Evolutionary conservation across 2,797 vertebrate species (phyloP), one percentile per base, ranked within the genome.

Genomic region (Macrochelys suwanniensis): DNA sequence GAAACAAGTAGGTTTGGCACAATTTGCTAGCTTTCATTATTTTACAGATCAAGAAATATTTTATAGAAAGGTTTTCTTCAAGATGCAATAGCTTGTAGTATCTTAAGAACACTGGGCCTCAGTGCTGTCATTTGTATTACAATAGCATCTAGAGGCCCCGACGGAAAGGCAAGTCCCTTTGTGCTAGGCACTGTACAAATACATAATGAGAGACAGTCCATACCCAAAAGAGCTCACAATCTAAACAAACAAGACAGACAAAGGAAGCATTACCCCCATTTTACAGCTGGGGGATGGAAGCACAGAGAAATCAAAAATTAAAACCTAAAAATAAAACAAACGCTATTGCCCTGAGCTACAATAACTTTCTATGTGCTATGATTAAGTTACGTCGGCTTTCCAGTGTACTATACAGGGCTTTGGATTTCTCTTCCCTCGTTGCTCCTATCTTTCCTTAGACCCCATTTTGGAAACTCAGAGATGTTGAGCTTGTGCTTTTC

Each of bases 81-180:
- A 71, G 78, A 56, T 57, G 95, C 89, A 97, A 94, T 11, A 90
- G 82, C 86, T 92, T 84, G 10, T 54, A 89, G 94, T 80, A 78
- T 71, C 87, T 12, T 84, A 47, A 77, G 82, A 45, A 45, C 0
- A 42, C 74, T 61, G 28, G 89, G 92, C 94, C 90, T 78, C 91
- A 78, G 51, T 83, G 92, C 91, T 0, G 0, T 0, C 42, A 28
- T 28, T 47, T 76, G 45, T 47, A 77, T 77, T 26, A 42, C n/a
- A 37, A 37, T 37, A 71, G 42, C 74, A 47, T 25, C 74, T 77
- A 31, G 45, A 49, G 45, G 15, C 74, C 26, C 13, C 47, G 15
- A 15, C 25, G 31, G 74, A 49, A 47, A 26, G 6, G 4, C 16
- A 47, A 49, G 74, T 25, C 26, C 4, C 45, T 13, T 47, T 77